A percentile compares a stretch with the other conserved stretches of the same genome.
These are phyloP conservation scores for Prolemur simus DNA, from an alignment of 2,113 vertebrate species.

Conservation along the genomic window DNA sequence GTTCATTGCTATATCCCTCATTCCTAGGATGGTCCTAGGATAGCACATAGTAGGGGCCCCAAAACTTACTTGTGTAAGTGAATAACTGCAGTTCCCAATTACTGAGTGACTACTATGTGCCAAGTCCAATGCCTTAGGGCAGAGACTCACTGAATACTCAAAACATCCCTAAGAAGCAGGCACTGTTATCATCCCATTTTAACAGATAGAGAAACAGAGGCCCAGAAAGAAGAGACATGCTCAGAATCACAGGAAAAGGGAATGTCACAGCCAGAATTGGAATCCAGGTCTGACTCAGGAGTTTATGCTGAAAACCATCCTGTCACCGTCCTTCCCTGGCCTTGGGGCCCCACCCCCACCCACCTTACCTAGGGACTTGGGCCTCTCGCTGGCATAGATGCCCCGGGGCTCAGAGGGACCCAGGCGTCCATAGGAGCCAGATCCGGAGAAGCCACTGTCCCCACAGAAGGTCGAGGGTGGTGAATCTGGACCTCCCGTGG, in stretches of 20 bases:
- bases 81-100: background rate
- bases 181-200: background rate
- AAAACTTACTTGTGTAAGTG: background rate
- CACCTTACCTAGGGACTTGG: conserved; percentile 91
- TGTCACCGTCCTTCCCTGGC: background rate
- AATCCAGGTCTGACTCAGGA: background rate
- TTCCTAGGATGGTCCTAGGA: background rate
- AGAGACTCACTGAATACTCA: background rate
- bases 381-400: conserved; percentile 86
- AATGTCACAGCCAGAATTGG: background rate
- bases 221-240: background rate
- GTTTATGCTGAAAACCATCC: background rate
- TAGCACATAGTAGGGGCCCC: background rate
- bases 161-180: background rate
- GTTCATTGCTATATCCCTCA: background rate
- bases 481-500: conserved; percentile 83
- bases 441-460: conserved; percentile 79
- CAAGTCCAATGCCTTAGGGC: background rate
- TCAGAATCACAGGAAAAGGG: background rate
- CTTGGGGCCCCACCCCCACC: background rate
- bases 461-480: conserved; percentile 83
- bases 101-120: background rate
- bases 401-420: conserved; percentile 79
- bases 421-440: conserved; percentile 78
- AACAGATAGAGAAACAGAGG: conserved; percentile 6